phyloP scores from a whole-genome alignment of 2,113 vertebrate genomes.

The Thomomys bottae region DNA sequence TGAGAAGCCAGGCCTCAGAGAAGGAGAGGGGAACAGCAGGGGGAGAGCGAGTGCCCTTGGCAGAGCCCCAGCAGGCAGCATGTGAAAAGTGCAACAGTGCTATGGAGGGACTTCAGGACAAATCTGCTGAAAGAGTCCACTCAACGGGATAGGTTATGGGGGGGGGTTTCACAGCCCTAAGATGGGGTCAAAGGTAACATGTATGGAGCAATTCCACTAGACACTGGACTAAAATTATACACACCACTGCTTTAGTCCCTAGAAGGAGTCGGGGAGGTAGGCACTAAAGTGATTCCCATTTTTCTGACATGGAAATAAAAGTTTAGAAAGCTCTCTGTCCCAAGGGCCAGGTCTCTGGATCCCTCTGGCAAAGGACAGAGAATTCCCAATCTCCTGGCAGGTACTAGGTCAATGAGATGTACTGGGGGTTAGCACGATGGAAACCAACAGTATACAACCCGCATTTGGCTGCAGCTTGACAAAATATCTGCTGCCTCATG shows the following conservation, averaged over 20 bases:
- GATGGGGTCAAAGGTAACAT: neutral
- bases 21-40: neutral
- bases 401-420: neutral
- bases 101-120: neutral
- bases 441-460: neutral
- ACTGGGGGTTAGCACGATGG: no score
- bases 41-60: rapidly evolving
- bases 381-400: neutral
- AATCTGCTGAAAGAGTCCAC: no score
- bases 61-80: neutral
- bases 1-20: neutral
- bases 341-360: neutral
- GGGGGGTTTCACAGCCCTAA: neutral
- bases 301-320: slow-evolving; percentile 2
- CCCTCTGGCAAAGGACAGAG: neutral
- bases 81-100: neutral
- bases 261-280: neutral
- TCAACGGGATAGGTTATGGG: neutral
- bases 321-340: neutral
- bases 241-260: neutral
- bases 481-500: slow-evolving; percentile 3
- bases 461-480: neutral
- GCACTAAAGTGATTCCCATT: neutral
- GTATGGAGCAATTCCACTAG: neutral
- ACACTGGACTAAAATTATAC: neutral